Evolutionary conservation across 2,888 invertebrate genomes (phyloP).

Genomic region (Mythimna loreyi): DNA sequence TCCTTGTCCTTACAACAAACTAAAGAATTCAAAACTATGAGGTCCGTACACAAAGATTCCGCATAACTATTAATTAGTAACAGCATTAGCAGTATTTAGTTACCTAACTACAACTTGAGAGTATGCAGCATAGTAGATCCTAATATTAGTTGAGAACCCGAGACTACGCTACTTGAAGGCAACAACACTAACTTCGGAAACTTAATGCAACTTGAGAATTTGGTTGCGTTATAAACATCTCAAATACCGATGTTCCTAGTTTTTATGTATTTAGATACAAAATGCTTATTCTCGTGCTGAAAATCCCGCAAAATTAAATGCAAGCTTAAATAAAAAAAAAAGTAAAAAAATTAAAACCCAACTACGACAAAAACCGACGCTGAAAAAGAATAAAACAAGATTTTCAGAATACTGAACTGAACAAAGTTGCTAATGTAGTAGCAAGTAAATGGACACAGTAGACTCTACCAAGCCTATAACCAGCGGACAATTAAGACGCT

Average conservation of each 20-base stretch:
- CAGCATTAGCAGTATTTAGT: constrained; percentile 33
- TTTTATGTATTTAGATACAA: constrained; percentile 2
- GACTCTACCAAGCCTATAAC: no score
- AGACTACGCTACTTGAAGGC: constrained; percentile 32
- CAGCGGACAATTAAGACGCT: no score
- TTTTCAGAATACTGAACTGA: no score
- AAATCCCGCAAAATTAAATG: neutral
- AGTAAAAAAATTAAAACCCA: no score
- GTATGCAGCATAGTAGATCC: constrained; percentile 40
- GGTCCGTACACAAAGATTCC: constrained; percentile 10
- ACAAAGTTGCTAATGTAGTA: no score
- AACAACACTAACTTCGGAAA: constrained; percentile 36
- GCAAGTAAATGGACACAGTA: no score
- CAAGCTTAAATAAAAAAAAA: no score
- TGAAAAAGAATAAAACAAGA: no score
- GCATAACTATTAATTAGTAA: constrained; percentile 51
- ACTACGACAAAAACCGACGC: no score
- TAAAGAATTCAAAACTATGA: neutral
- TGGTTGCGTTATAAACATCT: constrained; percentile 6
- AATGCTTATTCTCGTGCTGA: neutral
- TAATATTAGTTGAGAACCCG: constrained; percentile 65
- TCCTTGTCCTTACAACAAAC: neutral
- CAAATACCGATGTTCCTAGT: constrained; percentile 1
- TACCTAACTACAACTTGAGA: constrained; percentile 41
- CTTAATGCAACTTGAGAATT: constrained; percentile 37